Evolutionary conservation across 2,113 vertebrate genomes (phyloP).

Genomic region (Chaetops frenatus): DNA sequence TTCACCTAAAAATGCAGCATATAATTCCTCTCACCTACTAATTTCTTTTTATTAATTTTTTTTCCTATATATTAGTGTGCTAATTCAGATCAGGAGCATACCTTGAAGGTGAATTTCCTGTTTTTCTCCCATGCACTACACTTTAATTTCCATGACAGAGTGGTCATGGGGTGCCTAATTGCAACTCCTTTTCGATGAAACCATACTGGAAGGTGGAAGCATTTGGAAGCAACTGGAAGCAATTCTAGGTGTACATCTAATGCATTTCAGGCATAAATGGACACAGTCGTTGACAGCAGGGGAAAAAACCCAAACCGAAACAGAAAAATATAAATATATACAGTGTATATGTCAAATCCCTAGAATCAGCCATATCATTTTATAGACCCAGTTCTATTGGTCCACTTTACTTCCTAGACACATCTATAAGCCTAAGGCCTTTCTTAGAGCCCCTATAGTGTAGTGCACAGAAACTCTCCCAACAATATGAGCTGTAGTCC

Average conservation of each 20-base stretch:
- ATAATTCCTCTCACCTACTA: not conserved
- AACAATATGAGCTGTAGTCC: not conserved
- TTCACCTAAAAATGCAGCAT: not conserved
- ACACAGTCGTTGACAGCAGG: not conserved
- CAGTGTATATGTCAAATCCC: not conserved
- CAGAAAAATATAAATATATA: not conserved
- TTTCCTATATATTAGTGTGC: fast-evolving
- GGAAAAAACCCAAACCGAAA: fast-evolving
- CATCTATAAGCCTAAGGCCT: not conserved
- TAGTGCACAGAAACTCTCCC: not conserved
- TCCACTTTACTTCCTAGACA: not conserved
- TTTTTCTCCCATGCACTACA: not conserved
- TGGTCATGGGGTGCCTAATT: not conserved
- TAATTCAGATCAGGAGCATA: not conserved
- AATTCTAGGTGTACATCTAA: not conserved
- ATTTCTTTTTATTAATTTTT: not conserved
- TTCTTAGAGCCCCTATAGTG: not conserved
- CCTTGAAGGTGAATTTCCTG: not conserved
- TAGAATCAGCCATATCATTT: not conserved
- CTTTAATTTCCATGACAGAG: not conserved
- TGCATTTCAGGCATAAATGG: not conserved
- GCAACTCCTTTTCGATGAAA: not conserved
- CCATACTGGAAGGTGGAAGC: not conserved
- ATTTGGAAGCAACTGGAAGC: not conserved
- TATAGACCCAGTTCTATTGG: not conserved